These are phyloP conservation scores for Drosophila seclusa DNA, from an alignment of 2,888 invertebrate species.

Conservation along the genomic window DNA sequence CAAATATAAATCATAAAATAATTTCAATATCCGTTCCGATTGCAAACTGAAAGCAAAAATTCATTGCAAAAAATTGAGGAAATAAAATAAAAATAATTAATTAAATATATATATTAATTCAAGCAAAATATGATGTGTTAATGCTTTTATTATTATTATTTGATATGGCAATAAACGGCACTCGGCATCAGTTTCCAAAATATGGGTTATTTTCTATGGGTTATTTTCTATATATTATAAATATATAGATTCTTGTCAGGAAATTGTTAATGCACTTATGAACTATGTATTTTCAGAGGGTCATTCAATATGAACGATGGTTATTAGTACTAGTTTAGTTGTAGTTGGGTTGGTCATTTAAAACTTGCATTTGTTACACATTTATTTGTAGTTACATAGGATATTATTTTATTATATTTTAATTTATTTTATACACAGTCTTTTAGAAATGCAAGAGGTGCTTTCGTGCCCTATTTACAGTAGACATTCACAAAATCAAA, in stretches of 20 bases:
- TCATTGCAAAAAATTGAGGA: constrained; percentile 36
- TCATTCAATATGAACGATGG: constrained; percentile 82
- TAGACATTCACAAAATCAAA: constrained; percentile 42
- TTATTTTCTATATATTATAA: not conserved
- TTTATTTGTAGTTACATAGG: constrained; percentile 4
- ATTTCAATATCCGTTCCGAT: constrained; percentile 82
- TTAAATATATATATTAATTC: constrained; percentile 14
- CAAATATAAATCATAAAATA: constrained; percentile 68
- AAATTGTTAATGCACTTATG: constrained; percentile 27
- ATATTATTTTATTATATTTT: constrained; percentile 27
- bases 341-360: constrained; percentile 16
- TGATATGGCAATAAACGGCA: constrained; percentile 48
- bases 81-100: constrained; percentile 33
- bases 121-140: constrained; percentile 26
- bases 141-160: constrained; percentile 14
- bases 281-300: constrained; percentile 40
- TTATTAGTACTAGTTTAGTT: constrained; percentile 26
- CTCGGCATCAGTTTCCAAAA: constrained; percentile 20
- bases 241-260: not conserved
- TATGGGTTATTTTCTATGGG: constrained; percentile 18
- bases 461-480: constrained; percentile 31
- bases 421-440: constrained; percentile 58
- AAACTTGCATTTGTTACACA: constrained; percentile 45
- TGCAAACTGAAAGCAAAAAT: constrained; percentile 75
- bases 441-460: constrained; percentile 67